Evolutionary conservation across 2,113 vertebrate genomes (phyloP).

Genomic region (Panurus biarmicus): DNA sequence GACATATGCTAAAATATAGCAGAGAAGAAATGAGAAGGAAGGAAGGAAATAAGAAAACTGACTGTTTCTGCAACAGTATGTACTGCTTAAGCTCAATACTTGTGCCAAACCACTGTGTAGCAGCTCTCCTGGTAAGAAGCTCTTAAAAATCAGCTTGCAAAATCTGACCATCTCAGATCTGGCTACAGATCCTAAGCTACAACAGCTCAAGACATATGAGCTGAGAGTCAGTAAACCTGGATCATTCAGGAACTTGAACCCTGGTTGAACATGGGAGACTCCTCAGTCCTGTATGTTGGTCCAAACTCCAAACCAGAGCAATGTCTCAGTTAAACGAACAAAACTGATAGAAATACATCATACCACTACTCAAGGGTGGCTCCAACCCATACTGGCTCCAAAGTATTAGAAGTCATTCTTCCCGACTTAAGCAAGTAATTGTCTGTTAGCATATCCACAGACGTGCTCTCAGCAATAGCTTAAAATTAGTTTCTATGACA

Average conservation of each 20-base stretch:
- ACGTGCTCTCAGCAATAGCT: background rate
- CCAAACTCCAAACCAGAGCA: background rate
- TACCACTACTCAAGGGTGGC: background rate
- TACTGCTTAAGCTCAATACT: background rate
- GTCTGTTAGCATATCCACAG: background rate
- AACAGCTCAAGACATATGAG: background rate
- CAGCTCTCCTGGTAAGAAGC: background rate
- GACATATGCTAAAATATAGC: constrained; percentile 7
- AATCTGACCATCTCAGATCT: background rate
- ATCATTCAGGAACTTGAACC: background rate
- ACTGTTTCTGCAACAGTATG: background rate
- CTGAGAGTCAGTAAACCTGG: background rate
- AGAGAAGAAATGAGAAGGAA: background rate
- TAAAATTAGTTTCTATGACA: background rate
- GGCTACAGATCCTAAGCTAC: background rate
- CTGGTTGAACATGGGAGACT: background rate
- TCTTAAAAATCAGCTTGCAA: background rate
- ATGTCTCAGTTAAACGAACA: background rate
- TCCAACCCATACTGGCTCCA: background rate
- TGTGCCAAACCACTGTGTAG: background rate
- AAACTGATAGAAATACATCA: background rate
- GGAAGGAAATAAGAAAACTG: background rate
- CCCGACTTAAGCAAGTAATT: background rate
- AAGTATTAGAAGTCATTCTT: background rate
- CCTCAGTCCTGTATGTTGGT: fast-evolving